A percentile compares a stretch with the other conserved stretches of the same genome.
These are phyloP conservation scores for Amphimallon solstitiale DNA, from an alignment of 2,888 invertebrate species.

Conservation along the genomic window DNA sequence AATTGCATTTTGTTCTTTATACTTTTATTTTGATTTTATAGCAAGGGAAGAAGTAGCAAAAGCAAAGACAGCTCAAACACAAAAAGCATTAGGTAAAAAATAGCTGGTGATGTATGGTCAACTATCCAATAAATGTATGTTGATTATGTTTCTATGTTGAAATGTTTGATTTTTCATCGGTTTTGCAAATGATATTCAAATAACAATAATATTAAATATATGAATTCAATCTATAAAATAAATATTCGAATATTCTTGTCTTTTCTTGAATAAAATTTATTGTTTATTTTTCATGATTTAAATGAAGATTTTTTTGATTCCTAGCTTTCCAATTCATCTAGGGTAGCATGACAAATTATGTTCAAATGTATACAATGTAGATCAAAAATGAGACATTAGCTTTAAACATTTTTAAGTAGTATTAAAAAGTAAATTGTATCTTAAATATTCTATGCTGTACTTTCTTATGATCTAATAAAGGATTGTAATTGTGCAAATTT, in stretches of 20 bases:
- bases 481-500: too few species aligned
- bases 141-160: constrained; percentile 29
- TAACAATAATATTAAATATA: constrained; percentile 16
- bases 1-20: constrained; percentile 12
- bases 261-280: constrained; percentile 11
- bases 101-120: constrained; percentile 42
- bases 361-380: too few species aligned
- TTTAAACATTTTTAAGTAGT: too few species aligned
- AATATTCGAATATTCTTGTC: constrained; percentile 30
- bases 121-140: constrained; percentile 21
- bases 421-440: too few species aligned
- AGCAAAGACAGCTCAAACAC: constrained; percentile 69
- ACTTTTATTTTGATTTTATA: constrained; percentile 55
- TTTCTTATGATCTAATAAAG: too few species aligned
- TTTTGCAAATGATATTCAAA: constrained; percentile 30
- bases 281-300: constrained; percentile 8
- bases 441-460: too few species aligned
- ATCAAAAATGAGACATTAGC: too few species aligned
- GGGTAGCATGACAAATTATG: too few species aligned
- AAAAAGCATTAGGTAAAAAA: constrained; percentile 72
- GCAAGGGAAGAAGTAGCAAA: constrained; percentile 70
- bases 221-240: constrained; percentile 33
- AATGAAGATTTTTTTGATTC: too few species aligned
- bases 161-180: constrained; percentile 27
- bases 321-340: too few species aligned